A percentile compares a stretch with the other conserved stretches of the same genome.
Conservation (phyloP, 2,797 vertebrate genomes). For the Rhinichthys osculus region DNA sequence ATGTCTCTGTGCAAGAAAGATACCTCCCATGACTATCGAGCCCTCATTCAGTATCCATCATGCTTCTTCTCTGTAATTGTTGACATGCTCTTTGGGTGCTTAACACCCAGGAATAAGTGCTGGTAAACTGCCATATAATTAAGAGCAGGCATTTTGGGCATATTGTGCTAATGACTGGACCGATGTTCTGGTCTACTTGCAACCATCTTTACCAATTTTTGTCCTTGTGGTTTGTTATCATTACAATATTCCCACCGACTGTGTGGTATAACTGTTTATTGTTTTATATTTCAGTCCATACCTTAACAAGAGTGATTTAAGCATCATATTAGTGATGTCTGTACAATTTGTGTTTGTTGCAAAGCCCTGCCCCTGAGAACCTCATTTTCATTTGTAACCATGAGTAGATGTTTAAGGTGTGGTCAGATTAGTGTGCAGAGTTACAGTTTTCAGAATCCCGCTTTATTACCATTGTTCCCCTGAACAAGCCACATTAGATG, state of each 20-base stretch:
- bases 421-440: not conserved
- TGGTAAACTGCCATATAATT: slow-evolving; percentile 23
- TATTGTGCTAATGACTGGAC: slow-evolving; percentile 30
- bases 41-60: slow-evolving; percentile 10
- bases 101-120: not conserved
- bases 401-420: not conserved
- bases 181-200: slow-evolving; percentile 10
- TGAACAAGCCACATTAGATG: slow-evolving; percentile 1
- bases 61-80: slow-evolving; percentile 16
- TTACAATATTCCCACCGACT: slow-evolving; percentile 1
- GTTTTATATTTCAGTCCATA: not conserved
- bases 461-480: not conserved
- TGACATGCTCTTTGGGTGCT: slow-evolving; percentile 18
- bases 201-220: slow-evolving; percentile 5
- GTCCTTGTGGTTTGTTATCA: not conserved
- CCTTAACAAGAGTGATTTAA: not conserved
- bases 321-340: not conserved
- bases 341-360: not conserved
- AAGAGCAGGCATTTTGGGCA: slow-evolving; percentile 22
- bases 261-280: not conserved
- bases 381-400: not conserved
- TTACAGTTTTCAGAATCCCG: not conserved
- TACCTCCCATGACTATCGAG: not conserved
- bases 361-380: not conserved
- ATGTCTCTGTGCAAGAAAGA: not conserved